Evolutionary conservation across 1,140 invertebrate genomes (phyloP), one percentile per base, ranked within the genome.

Genomic region (Drosophila arizonae): DNA sequence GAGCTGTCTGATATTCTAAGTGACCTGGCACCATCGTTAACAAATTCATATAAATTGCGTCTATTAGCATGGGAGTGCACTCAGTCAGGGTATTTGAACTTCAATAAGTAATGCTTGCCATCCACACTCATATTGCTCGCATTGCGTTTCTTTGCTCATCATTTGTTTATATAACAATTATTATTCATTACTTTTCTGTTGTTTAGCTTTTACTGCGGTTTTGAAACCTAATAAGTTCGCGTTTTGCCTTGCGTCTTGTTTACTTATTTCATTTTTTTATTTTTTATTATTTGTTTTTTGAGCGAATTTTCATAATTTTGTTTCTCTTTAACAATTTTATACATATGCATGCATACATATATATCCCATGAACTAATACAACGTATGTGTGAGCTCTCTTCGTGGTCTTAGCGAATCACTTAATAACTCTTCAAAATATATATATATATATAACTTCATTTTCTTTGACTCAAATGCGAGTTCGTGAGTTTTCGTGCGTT

Each of bases 171-270:
- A 70, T 68, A 76, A 78, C 61, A 62, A 81, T 79, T 84, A 68
- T 78, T 73, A 67, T 72, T 76, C 65, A 72, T 61, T 79, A 65
- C 57, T 26, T 68, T 63, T 87, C 72, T 58, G 67, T 81, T 79
- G 79, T 60, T 62, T 78, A 64, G 66, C 45, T 71, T 66, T 75
- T 52, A 52, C 71, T 87, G 81, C 66, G 82, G 81, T 87, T 78
- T 85, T 79, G 81, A 86, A 86, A 86, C 81, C 81, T 78, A 76
- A 57, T 71, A 71, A 76, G 79, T 82, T 82, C 81, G 68, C 54
- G 54, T 54, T 36, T 60, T 60, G 66, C 33, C 57, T 68, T 58
- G 52, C n/a, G 21, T 28, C 51, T 60, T 9, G 28, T 46, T 10
- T 33, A 10, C 10, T 43, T 45, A 15, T 63, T 52, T 64, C 15